Percentiles rank a stretch among this genome's conserved stretches.
Conservation (phyloP, 1,140 invertebrate species). For the silkworm (Bombyx mori) region DNA sequence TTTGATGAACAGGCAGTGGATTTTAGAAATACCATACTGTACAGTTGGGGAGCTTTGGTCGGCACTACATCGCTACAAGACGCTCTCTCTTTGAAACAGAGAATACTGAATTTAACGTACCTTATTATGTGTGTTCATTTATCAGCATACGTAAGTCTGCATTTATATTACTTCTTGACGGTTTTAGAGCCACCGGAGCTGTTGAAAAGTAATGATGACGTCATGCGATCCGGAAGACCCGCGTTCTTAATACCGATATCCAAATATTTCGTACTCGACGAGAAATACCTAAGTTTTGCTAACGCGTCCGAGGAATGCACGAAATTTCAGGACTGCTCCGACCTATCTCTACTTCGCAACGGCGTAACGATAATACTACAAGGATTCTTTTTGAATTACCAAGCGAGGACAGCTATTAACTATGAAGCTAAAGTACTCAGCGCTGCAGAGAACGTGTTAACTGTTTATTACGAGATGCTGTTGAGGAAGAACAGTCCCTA, state of each 20-base stretch:
- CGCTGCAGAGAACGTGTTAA: constrained; percentile 31
- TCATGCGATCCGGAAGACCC: constrained; percentile 30
- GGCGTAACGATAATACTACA: constrained; percentile 35
- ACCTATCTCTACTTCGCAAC: constrained; percentile 25
- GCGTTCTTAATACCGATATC: constrained; percentile 23
- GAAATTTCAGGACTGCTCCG: constrained; percentile 32
- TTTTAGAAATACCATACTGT: constrained; percentile 27
- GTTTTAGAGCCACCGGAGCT: constrained; percentile 34
- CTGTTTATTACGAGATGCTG: constrained; percentile 51
- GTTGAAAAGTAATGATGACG: constrained; percentile 34
- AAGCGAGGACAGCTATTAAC: constrained; percentile 32
- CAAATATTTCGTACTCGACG: constrained; percentile 43
- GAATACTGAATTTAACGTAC: constrained; percentile 37
- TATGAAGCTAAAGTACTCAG: constrained; percentile 42
- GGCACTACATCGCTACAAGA: constrained; percentile 33
- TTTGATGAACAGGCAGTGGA: constrained; percentile 29
- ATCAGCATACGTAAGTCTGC: constrained; percentile 37
- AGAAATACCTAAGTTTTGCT: constrained; percentile 30
- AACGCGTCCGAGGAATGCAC: constrained; percentile 36
- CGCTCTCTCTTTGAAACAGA: constrained; percentile 37
- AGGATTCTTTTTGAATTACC: constrained; percentile 23
- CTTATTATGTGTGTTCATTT: constrained; percentile 38
- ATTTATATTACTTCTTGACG: constrained; percentile 48
- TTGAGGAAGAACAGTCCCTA: constrained; percentile 35
- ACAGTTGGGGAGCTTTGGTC: constrained; percentile 40